These are phyloP conservation scores for Corynorhinus townsendii DNA, from an alignment of 2,113 vertebrate genomes.

Conservation along the genomic window DNA sequence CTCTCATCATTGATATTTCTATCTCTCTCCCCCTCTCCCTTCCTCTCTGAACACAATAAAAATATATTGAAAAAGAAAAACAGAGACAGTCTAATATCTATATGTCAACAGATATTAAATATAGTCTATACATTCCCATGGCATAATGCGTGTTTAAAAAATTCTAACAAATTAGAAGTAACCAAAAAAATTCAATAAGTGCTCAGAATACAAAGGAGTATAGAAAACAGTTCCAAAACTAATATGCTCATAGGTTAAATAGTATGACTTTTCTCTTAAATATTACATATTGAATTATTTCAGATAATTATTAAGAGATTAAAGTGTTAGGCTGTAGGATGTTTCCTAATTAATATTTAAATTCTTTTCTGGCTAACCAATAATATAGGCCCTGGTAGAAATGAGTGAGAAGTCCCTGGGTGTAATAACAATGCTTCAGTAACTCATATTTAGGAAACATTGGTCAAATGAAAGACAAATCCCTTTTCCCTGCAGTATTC, in stretches of 20 bases:
- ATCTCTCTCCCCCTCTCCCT: too few relatives aligned
- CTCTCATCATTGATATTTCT: too few relatives aligned
- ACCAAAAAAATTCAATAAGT: conserved; percentile 17
- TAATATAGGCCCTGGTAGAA: background rate
- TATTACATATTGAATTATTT: background rate
- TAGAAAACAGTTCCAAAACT: background rate
- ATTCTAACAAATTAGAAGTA: conserved; percentile 42
- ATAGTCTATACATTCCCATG: background rate
- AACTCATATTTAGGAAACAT: background rate
- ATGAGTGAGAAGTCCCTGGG: background rate
- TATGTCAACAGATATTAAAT: background rate
- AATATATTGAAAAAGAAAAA: background rate
- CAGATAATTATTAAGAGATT: background rate
- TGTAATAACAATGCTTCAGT: background rate
- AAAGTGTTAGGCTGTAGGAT: background rate
- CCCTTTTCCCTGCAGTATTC: background rate
- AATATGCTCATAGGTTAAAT: background rate
- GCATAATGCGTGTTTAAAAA: background rate
- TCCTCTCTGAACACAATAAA: too few relatives aligned
- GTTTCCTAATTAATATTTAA: background rate
- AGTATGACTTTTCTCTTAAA: background rate
- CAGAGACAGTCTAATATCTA: background rate
- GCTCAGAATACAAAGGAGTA: conserved; percentile 9
- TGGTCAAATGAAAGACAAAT: background rate
- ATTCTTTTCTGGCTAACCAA: background rate